Conservation (phyloP, 2,113 vertebrate genomes). For the Morone chrysops region DNA sequence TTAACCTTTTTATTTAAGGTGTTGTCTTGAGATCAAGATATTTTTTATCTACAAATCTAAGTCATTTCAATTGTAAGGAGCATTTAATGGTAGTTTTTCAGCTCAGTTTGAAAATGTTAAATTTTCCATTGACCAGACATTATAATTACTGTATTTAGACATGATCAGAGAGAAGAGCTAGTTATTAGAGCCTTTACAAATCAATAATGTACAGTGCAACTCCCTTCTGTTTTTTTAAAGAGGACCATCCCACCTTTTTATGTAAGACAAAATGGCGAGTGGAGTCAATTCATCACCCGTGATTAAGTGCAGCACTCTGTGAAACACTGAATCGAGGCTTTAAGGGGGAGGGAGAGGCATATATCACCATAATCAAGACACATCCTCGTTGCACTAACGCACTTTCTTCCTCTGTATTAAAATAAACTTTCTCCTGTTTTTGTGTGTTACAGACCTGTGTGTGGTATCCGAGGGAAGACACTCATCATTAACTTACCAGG, state of each 20-base stretch:
- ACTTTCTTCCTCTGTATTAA: neutral
- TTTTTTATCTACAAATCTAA: neutral
- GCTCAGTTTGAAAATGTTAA: neutral
- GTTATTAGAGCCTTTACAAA: neutral
- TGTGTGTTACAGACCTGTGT: slow-evolving; percentile 90
- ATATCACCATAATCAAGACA: neutral
- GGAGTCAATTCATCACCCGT: neutral
- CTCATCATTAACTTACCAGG: slow-evolving; percentile 99
- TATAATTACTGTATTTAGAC: slow-evolving; percentile 5
- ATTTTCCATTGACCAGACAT: slow-evolving; percentile 8
- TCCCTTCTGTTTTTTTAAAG: slow-evolving; percentile 12
- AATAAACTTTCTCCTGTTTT: slow-evolving; percentile 16
- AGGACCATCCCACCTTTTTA: neutral
- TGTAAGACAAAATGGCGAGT: slow-evolving; percentile 1
- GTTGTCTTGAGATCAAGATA: neutral
- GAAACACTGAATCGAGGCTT: neutral
- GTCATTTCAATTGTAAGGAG: neutral
- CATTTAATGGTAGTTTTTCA: neutral
- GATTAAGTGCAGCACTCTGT: neutral
- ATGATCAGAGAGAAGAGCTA: neutral
- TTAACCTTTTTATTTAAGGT: neutral
- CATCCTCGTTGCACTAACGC: neutral
- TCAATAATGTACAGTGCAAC: neutral
- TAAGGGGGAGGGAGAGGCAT: neutral
- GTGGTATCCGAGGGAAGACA: slow-evolving; percentile 98